Percentiles rank a stretch among this genome's conserved stretches.
Evolutionary conservation across 2,888 invertebrate species (phyloP).

Genomic region (Nymphalis c-album): DNA sequence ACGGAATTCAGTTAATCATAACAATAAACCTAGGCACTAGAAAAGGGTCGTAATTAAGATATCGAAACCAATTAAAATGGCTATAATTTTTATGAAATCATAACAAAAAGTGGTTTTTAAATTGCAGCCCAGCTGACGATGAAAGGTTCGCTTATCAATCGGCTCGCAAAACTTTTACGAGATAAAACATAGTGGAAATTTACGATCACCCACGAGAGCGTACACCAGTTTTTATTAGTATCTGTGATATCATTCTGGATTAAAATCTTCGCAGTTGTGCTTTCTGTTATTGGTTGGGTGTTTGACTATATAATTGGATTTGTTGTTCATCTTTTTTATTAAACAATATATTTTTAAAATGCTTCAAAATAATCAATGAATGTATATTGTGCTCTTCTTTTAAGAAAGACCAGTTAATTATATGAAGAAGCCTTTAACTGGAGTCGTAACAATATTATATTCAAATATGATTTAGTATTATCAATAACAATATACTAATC

Average conservation of each 20-base stretch:
- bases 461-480: too few relatives aligned
- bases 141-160: slow-evolving; percentile 27
- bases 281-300: neutral
- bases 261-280: slow-evolving; percentile 10
- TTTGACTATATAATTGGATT: neutral
- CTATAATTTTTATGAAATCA: slow-evolving; percentile 24
- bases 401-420: too few relatives aligned
- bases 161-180: slow-evolving; percentile 32
- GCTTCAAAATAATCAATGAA: too few relatives aligned
- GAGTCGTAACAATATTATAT: too few relatives aligned
- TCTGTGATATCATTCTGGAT: slow-evolving; percentile 22
- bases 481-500: neutral
- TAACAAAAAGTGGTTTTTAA: slow-evolving; percentile 29
- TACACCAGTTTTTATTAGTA: slow-evolving; percentile 21
- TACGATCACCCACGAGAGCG: slow-evolving; percentile 14
- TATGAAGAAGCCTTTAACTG: too few relatives aligned
- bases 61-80: neutral
- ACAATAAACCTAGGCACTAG: too few relatives aligned
- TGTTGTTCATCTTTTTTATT: neutral
- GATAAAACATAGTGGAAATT: slow-evolving; percentile 23
- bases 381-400: too few relatives aligned
- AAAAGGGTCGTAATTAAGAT: too few relatives aligned
- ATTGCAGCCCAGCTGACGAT: slow-evolving; percentile 28
- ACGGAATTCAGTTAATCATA: too few relatives aligned
- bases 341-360: too few relatives aligned